These are phyloP conservation scores for Gnathonemus echidnorhynchus DNA, from an alignment of 2,113 vertebrate genomes.

Conservation along the genomic window DNA sequence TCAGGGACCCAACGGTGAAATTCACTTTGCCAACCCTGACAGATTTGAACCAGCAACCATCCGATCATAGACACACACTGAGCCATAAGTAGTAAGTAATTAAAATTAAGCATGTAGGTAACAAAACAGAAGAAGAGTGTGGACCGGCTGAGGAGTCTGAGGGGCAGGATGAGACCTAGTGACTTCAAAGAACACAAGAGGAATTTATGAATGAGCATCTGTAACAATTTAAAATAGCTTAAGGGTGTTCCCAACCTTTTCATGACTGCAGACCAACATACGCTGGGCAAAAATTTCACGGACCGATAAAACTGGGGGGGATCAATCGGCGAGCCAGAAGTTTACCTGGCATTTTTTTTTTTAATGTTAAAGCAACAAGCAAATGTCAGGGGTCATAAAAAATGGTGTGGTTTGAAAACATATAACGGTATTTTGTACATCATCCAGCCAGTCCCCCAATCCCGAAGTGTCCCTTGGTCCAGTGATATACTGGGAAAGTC, in stretches of 20 bases:
- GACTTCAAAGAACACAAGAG: not conserved
- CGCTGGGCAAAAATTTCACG: not conserved
- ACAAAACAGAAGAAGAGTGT: not conserved
- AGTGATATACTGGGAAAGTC: not conserved
- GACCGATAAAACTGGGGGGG: not conserved
- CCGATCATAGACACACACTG: not conserved
- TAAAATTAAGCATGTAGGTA: not conserved
- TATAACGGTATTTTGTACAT: not conserved
- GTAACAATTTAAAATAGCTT: not conserved
- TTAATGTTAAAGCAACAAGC: not conserved
- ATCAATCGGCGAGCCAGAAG: not conserved
- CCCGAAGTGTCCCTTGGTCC: not conserved
- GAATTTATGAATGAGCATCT: not conserved
- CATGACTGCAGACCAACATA: not conserved
- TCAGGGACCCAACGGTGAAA: not conserved
- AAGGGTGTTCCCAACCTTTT: not conserved
- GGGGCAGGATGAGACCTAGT: not conserved
- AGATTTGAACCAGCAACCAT: not conserved
- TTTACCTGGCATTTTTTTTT: not conserved
- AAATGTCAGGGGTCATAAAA: not conserved
- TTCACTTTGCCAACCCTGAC: not conserved
- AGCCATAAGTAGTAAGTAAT: not conserved
- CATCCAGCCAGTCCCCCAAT: not conserved
- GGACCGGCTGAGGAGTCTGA: not conserved
- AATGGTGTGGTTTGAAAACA: not conserved